A percentile compares a stretch with the other conserved stretches of the same genome.
Conservation (phyloP, 2,797 vertebrate species). For the Neopelma chrysocephalum region DNA sequence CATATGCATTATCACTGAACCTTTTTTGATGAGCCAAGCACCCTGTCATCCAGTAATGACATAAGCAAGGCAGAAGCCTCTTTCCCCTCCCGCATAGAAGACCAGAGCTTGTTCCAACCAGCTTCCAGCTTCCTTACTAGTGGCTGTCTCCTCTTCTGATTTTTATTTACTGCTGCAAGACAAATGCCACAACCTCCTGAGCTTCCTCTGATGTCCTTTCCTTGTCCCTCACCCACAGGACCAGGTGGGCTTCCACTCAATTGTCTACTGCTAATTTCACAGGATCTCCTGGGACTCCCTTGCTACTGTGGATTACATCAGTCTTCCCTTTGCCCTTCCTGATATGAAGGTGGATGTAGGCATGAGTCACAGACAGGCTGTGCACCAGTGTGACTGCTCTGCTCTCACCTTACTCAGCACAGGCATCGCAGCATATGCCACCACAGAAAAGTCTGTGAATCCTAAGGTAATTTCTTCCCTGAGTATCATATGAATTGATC, state of each 20-base stretch:
- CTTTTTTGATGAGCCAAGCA: background rate
- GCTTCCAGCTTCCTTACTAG: background rate
- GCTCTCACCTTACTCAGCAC: background rate
- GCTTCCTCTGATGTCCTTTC: background rate
- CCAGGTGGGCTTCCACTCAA: background rate
- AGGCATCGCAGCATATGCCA: accelerated
- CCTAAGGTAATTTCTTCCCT: background rate
- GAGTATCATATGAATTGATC: too few species aligned
- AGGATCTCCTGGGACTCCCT: background rate
- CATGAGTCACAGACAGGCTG: accelerated
- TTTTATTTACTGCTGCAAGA: background rate
- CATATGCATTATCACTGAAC: background rate
- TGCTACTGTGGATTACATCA: background rate
- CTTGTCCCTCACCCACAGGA: background rate
- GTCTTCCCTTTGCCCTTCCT: background rate
- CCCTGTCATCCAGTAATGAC: background rate
- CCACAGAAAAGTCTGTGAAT: background rate
- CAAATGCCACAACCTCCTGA: background rate
- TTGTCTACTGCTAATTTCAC: background rate
- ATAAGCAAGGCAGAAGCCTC: background rate
- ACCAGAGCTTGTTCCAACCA: background rate
- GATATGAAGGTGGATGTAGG: accelerated
- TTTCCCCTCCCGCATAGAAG: background rate
- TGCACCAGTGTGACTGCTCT: background rate
- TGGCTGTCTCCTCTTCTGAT: background rate